Evolutionary conservation across 2,797 vertebrate genomes (phyloP).

Genomic region (Hipposideros larvatus): DNA sequence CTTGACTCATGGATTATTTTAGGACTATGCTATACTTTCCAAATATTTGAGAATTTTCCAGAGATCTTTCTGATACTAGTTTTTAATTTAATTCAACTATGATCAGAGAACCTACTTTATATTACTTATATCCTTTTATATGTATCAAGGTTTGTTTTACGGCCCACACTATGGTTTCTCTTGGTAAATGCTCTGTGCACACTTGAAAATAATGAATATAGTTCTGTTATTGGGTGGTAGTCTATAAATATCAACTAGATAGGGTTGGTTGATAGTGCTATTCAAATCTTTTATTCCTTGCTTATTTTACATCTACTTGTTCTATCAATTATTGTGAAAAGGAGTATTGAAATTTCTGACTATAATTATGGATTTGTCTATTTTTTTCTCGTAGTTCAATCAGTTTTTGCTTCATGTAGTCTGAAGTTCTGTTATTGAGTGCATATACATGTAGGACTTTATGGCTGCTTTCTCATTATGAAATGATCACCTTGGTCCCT

Average conservation of each 20-base stretch:
- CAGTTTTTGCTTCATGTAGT: background rate
- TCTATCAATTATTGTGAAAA: background rate
- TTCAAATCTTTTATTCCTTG: background rate
- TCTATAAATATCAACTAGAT: background rate
- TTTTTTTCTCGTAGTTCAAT: background rate
- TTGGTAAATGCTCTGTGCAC: background rate
- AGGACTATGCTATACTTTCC: constrained; percentile 23
- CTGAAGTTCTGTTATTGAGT: background rate
- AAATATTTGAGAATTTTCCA: constrained; percentile 38
- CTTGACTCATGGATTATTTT: background rate
- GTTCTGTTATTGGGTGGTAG: background rate
- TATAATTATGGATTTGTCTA: background rate
- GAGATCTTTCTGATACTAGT: background rate
- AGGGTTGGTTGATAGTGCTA: background rate
- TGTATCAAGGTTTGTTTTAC: background rate
- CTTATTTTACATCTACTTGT: background rate
- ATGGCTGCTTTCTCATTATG: background rate
- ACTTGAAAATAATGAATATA: constrained; percentile 32
- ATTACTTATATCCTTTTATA: constrained; percentile 12
- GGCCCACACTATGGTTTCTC: background rate
- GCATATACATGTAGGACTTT: background rate
- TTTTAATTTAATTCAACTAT: constrained; percentile 25
- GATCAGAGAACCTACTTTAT: background rate
- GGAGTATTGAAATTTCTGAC: background rate
- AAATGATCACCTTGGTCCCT: background rate